Base-by-base conservation (phyloP, 1,140 invertebrate species). In the Acromyrmex charruanus region DNA sequence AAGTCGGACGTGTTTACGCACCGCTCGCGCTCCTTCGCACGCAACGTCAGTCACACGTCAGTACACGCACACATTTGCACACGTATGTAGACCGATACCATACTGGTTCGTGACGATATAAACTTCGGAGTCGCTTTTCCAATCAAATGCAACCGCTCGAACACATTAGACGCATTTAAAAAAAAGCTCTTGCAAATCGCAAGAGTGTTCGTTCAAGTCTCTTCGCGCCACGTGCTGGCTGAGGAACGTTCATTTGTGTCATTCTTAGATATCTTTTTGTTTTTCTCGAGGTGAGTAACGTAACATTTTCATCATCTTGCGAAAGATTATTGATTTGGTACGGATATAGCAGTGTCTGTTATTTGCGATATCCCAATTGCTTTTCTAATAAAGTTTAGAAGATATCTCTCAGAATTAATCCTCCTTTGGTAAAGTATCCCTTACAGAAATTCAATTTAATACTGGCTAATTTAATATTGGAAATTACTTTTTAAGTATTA, bases 121-220 rank as follows among this genome's bases (percentile, higher is more conserved):
- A 49, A 82, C 68, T 49, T 61, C 14, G 25, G 7, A 75, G 21
- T n/a, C 6, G 35, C 28, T 72, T 55, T 31, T 74, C 61, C 80
- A 74, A 58, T 84, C 55, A 63, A 75, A 69, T 69, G n/a, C 39
- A 51, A 14, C 14, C n/a, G 58, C 69, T 75, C 80, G 39, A 63
- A 14, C 39, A n/a, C 16, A 14, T 2, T n/a, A 18, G 14, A 31
- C 25, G 25, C 18, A 6, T 61, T 28, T 0, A 18, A 49, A 71
- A 35, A 49, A n/a, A 49, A 25, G 18, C 25, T 39, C 18, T 44
- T 25, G 10, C 10, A 10, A 75, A 12, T 44, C n/a, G 14, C 49
- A 28, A 72, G 25, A 14, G 21, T 14, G 9, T 58, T 82, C 44
- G 25, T 68, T 16, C 18, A 25, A 55, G 1, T 3, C 6, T 25